A percentile compares a stretch with the other conserved stretches of the same genome.
These are phyloP conservation scores for Rostratula benghalensis DNA, from an alignment of 2,113 vertebrate genomes.

Conservation along the genomic window DNA sequence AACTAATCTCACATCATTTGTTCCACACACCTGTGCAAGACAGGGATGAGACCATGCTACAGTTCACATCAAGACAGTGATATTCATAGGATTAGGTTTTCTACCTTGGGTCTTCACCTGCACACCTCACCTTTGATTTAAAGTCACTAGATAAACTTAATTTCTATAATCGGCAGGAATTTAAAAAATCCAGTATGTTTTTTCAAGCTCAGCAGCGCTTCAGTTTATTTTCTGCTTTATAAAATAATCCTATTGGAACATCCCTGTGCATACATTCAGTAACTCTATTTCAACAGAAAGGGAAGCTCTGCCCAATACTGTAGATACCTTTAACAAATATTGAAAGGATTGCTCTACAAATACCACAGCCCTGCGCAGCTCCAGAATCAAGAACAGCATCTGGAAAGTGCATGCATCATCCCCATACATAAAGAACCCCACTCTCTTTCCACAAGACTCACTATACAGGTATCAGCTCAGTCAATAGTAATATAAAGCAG, in stretches of 20 bases:
- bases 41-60: not conserved
- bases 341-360: not conserved
- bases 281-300: conserved; percentile 6
- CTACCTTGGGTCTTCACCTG: not conserved
- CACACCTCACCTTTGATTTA: not conserved
- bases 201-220: not conserved
- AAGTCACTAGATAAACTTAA: not conserved
- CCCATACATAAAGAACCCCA: not conserved
- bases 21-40: not conserved
- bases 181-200: not conserved
- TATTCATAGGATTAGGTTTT: not conserved
- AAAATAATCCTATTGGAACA: conserved; percentile 26
- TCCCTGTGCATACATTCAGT: conserved; percentile 8
- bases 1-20: not conserved
- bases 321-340: conserved; percentile 10
- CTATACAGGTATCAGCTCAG: not conserved
- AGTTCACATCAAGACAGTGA: not conserved
- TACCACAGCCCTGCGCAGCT: not conserved
- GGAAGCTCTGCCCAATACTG: not conserved
- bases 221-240: conserved; percentile 28
- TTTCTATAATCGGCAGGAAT: not conserved
- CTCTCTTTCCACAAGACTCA: not conserved
- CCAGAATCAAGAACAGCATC: not conserved
- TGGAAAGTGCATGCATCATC: not conserved
- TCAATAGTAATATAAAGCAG: not conserved